Conservation (phyloP, 2,113 vertebrate species). For the Phodopus roborovskii region DNA sequence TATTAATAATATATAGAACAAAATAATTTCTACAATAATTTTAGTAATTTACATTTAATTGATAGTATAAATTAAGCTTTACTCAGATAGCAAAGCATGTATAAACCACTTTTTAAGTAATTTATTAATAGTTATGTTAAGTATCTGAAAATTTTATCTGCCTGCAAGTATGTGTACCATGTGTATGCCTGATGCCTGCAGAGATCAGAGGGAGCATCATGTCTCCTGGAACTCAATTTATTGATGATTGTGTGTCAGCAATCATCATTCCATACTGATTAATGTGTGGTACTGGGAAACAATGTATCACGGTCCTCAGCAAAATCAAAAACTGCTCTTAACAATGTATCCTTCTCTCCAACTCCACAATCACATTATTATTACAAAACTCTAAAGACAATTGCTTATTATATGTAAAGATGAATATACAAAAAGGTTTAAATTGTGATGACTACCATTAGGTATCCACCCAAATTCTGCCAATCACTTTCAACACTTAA, state of each 20-base stretch:
- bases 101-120: background rate
- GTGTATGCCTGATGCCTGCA: background rate
- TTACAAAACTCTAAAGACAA: background rate
- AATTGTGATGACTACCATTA: background rate
- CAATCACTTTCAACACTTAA: background rate
- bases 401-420: background rate
- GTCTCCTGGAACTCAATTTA: background rate
- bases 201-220: background rate
- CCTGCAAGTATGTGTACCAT: background rate
- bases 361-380: background rate
- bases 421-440: background rate
- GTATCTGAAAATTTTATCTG: background rate
- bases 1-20: background rate
- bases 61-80: background rate
- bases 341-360: background rate
- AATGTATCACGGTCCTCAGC: background rate
- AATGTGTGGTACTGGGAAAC: background rate
- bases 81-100: background rate
- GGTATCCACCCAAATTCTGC: background rate
- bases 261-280: too few relatives aligned
- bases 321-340: background rate
- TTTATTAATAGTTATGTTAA: background rate
- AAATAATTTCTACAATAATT: background rate
- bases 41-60: background rate
- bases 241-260: rapidly evolving